These are phyloP conservation scores for Athalia rosae DNA, from an alignment of 2,888 invertebrate species.

Conservation along the genomic window DNA sequence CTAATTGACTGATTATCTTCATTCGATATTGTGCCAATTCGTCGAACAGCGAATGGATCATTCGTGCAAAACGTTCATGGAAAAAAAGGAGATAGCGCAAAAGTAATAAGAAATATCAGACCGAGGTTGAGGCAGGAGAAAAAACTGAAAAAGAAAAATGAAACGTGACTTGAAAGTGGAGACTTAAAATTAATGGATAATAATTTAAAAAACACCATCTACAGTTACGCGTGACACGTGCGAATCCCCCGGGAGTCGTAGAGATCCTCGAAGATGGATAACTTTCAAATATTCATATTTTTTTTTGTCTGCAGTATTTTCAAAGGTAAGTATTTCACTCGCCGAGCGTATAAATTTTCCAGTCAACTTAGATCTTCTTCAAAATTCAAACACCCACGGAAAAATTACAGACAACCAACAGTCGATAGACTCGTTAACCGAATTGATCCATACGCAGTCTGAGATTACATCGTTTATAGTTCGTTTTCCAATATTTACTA, in stretches of 20 bases:
- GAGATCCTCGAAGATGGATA: constrained; percentile 35
- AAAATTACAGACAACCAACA: too few relatives aligned
- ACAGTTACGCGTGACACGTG: not conserved
- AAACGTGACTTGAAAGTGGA: constrained; percentile 31
- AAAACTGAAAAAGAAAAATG: constrained; percentile 7
- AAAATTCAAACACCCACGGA: too few relatives aligned
- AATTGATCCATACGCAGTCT: too few relatives aligned
- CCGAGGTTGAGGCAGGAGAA: not conserved
- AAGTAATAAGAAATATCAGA: not conserved
- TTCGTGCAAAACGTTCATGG: not conserved
- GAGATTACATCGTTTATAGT: too few relatives aligned
- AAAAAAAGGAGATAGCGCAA: not conserved
- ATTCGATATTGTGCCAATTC: too few relatives aligned
- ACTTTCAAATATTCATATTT: constrained; percentile 27
- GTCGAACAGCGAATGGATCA: too few relatives aligned
- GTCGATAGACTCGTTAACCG: too few relatives aligned
- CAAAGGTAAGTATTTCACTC: constrained; percentile 20
- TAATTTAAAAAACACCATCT: not conserved
- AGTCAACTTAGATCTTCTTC: too few relatives aligned
- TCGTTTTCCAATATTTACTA: too few relatives aligned
- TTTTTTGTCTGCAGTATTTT: constrained; percentile 23
- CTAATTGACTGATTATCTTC: too few relatives aligned
- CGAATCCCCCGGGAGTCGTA: constrained; percentile 9
- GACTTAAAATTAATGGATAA: constrained; percentile 33
- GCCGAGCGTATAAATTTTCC: not conserved